Base-by-base conservation (phyloP, 2,113 vertebrate species). In the Chionis minor region DNA sequence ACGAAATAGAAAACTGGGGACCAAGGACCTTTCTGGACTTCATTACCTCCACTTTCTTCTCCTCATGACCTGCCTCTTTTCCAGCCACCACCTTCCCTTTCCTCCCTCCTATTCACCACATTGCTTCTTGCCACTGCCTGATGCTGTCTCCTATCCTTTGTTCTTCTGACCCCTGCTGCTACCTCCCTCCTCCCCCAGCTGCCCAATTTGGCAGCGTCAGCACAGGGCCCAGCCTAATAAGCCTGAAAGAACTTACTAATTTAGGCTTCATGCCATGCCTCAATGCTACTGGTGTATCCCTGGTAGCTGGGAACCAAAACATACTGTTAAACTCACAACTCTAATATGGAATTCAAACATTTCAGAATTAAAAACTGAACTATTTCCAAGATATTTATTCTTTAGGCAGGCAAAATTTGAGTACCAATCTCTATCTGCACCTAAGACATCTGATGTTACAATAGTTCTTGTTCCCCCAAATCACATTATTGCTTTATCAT, bases 161-260 rank as follows among this genome's bases (percentile, higher is more conserved):
- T 70, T 92, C 49, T 81, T 58, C 67, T 45, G 42, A 72, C 24
- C 49, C 91, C 95, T 42, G 47, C 63, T 83, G 83, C 77, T 93
- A 74, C 90, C 85, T 81, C 75, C 81, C 84, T 81, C 90, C 20
- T 81, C 32, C 26, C 63, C 78, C 94, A 90, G 69, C 92, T 95
- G 92, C 87, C 84, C 74, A 49, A 77, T 74, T 58, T 90, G 92
- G 88, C 91, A 94, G 62, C 40, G 54, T 33, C 88, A 90, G 75
- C 88, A 58, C 77, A 88, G 51, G 61, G 42, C 32, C 33, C 66
- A 81, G 84, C 27, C 91, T 42, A 33, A 81, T 28, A 33, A 81
- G 4, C 38, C 80, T 56, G 61, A 40, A 40, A 54, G 21, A 61
- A 9, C 65, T 96, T 14, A 65, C 72, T 61, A 40, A 92, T 71